Evolutionary conservation across 2,797 vertebrate genomes (phyloP).

Genomic region (Lepidocolaptes lacrymiger): DNA sequence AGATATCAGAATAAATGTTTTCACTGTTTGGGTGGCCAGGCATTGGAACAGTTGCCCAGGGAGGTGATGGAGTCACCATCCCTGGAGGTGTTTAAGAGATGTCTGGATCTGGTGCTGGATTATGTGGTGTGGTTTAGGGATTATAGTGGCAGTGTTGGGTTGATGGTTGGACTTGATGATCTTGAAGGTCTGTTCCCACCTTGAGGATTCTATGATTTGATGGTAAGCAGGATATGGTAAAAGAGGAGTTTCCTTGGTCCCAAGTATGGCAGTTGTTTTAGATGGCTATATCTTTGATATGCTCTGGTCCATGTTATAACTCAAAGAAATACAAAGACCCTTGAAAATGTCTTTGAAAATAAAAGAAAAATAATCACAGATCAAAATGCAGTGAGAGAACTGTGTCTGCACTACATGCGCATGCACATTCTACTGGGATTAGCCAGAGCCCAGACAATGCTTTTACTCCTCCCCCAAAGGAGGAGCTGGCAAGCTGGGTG

Average conservation of each 20-base stretch:
- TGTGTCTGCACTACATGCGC: fast-evolving
- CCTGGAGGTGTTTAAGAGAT: background rate
- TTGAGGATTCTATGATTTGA: background rate
- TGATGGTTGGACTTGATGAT: background rate
- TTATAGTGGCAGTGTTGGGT: background rate
- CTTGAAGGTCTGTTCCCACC: background rate
- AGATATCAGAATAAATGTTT: background rate
- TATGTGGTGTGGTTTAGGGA: background rate
- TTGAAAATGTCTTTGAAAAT: background rate
- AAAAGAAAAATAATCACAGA: background rate
- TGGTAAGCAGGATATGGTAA: background rate
- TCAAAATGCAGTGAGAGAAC: background rate
- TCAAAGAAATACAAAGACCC: background rate
- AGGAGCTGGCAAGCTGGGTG: background rate
- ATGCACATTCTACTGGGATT: background rate
- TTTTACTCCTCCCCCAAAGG: background rate
- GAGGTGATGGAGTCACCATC: background rate
- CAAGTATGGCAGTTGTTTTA: background rate
- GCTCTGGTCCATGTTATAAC: background rate
- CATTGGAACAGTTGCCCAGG: background rate
- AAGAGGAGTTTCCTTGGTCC: background rate
- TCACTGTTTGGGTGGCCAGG: background rate
- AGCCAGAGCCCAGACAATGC: background rate
- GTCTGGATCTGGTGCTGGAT: background rate
- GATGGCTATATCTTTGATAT: background rate